Conservation (phyloP, 2,888 invertebrate genomes). For the Dyspetes luteomarginatus region DNA sequence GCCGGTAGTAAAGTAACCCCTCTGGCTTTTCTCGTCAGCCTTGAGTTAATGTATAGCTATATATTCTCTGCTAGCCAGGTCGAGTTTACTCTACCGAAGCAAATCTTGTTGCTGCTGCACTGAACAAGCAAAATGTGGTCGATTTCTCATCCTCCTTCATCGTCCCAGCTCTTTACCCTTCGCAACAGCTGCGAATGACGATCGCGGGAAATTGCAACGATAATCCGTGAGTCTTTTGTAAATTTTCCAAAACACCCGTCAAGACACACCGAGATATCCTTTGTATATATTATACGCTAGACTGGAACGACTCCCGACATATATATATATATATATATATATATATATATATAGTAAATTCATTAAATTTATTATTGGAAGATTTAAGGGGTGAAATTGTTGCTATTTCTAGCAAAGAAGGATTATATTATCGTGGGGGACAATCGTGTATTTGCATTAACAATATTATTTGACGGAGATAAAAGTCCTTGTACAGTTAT, state of each 20-base stretch:
- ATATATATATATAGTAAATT: constrained; percentile 15
- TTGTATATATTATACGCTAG: background rate
- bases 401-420: background rate
- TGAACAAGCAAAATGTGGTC: constrained; percentile 39
- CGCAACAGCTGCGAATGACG: constrained; percentile 38
- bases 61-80: background rate
- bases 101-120: constrained; percentile 28
- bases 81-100: constrained; percentile 15
- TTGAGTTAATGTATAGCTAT: background rate
- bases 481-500: no score
- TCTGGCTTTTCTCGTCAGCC: constrained; percentile 8
- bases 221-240: constrained; percentile 16
- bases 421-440: no score
- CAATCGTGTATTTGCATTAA: no score
- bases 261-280: background rate
- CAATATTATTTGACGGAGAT: no score
- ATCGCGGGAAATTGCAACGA: constrained; percentile 15
- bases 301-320: background rate
- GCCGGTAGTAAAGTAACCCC: background rate
- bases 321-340: background rate
- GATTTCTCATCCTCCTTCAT: background rate
- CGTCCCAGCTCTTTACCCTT: no score
- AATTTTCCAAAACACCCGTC: constrained; percentile 1
- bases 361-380: background rate
- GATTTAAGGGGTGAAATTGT: background rate